Conservation (phyloP, 2,888 invertebrate species). For the Mantis religiosa region DNA sequence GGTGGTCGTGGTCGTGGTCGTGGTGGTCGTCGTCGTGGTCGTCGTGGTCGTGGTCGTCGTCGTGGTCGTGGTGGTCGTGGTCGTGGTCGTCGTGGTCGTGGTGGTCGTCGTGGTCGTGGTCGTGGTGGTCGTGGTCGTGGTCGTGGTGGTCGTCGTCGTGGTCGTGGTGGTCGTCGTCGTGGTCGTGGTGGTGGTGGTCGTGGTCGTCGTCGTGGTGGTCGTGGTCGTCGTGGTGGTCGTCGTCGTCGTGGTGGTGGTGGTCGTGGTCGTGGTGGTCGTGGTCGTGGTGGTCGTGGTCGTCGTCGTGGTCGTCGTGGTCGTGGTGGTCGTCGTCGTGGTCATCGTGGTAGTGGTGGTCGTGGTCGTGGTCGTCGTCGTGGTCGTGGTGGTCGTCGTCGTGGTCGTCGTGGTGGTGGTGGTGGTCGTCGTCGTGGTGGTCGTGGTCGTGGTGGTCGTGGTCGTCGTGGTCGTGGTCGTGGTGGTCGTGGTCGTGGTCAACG, state of each 20-base stretch:
- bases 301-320: neutral
- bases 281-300: neutral
- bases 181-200: neutral
- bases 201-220: neutral
- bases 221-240: neutral
- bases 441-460: constrained; percentile 24
- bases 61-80: neutral
- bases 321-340: neutral
- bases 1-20: neutral
- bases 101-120: neutral
- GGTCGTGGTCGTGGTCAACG: neutral
- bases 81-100: neutral
- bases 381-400: constrained; percentile 30
- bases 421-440: constrained; percentile 11
- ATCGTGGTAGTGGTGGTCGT: neutral
- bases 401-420: constrained; percentile 12
- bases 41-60: neutral
- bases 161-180: neutral
- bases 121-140: neutral
- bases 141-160: neutral
- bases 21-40: neutral
- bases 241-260: neutral
- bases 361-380: constrained; percentile 17
- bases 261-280: neutral
- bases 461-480: neutral